Percentiles rank a stretch among this genome's conserved stretches.
Evolutionary conservation across 2,113 vertebrate species (phyloP).

Genomic region (Trogon melanurus): DNA sequence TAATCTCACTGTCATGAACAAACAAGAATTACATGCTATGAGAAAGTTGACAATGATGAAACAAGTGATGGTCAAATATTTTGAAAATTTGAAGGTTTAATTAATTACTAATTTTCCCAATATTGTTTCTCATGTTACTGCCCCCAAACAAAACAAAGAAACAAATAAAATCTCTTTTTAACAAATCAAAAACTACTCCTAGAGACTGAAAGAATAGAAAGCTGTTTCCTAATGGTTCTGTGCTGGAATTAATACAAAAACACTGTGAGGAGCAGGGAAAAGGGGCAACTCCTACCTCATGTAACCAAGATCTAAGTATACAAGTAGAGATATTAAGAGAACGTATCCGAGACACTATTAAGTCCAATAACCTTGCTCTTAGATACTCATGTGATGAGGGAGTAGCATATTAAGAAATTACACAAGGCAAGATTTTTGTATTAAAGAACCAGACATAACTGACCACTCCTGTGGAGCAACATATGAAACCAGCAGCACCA

Average conservation of each 20-base stretch:
- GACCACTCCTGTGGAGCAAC: background rate
- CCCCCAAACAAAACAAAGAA: background rate
- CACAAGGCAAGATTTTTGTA: background rate
- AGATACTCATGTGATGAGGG: rapidly evolving
- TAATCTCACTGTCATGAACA: background rate
- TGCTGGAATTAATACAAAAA: background rate
- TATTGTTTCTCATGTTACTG: background rate
- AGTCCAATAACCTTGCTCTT: background rate
- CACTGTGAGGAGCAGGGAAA: background rate
- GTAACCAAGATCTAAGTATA: background rate
- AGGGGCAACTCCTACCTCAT: background rate
- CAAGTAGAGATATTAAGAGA: background rate
- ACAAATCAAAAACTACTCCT: background rate
- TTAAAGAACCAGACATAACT: background rate
- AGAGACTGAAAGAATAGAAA: background rate
- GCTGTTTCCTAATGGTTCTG: background rate
- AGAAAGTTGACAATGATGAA: background rate
- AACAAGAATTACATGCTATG: background rate
- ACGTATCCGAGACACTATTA: background rate
- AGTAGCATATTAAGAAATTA: background rate
- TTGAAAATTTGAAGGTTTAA: background rate
- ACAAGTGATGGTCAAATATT: background rate
- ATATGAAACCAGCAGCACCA: background rate
- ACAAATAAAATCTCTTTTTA: background rate
- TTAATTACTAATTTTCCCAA: background rate